Percentiles rank a stretch among this genome's conserved stretches.
These are phyloP conservation scores for Deilephila porcellus DNA, from an alignment of 2,888 invertebrate species.

Conservation along the genomic window DNA sequence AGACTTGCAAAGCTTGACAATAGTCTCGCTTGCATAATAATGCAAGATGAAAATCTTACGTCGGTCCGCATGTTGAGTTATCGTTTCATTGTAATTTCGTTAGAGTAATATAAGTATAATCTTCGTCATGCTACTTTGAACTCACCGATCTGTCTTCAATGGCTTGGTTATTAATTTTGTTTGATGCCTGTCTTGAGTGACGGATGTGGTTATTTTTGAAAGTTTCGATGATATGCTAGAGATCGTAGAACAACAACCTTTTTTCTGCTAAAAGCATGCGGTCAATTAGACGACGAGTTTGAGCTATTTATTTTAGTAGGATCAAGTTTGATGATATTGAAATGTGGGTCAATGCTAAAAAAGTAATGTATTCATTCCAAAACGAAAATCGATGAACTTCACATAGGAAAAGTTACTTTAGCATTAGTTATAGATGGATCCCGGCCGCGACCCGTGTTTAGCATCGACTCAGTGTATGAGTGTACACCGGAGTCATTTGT, in stretches of 20 bases:
- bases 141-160: not conserved
- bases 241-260: too few relatives aligned
- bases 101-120: constrained; percentile 4
- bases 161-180: too few relatives aligned
- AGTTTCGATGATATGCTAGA: too few relatives aligned
- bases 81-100: constrained; percentile 27
- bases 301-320: too few relatives aligned
- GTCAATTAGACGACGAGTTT: too few relatives aligned
- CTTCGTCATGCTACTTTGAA: constrained; percentile 5
- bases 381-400: not conserved
- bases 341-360: too few relatives aligned
- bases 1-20: constrained; percentile 48
- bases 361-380: not conserved
- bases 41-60: constrained; percentile 46
- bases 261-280: too few relatives aligned
- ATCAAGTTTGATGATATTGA: too few relatives aligned
- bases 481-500: constrained; percentile 44
- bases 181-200: too few relatives aligned
- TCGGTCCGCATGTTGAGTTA: constrained; percentile 30
- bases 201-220: too few relatives aligned
- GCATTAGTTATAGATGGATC: not conserved
- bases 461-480: constrained; percentile 18
- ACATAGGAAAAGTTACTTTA: not conserved
- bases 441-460: not conserved
- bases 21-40: constrained; percentile 35